Evolutionary conservation across 2,888 invertebrate species (phyloP).

Genomic region (Clitarchus hookeri): DNA sequence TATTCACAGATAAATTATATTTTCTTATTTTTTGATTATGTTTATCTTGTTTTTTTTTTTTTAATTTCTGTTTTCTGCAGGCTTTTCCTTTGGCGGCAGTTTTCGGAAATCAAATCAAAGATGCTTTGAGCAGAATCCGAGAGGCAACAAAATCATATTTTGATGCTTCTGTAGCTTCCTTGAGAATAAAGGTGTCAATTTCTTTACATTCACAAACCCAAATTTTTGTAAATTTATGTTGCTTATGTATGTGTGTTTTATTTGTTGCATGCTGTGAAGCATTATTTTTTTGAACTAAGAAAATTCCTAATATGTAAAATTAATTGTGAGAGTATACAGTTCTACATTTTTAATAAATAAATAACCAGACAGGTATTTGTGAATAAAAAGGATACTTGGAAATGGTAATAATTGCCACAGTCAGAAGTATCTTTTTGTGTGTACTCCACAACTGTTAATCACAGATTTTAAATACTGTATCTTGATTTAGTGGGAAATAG

Average conservation of each 20-base stretch:
- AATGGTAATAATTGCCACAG: too few relatives aligned
- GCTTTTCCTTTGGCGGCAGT: constrained; percentile 50
- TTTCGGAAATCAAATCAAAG: constrained; percentile 50
- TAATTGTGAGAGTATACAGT: too few relatives aligned
- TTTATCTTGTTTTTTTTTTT: not conserved
- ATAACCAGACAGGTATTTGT: not conserved
- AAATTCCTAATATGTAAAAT: not conserved
- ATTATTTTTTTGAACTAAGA: not conserved
- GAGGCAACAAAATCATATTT: constrained; percentile 49
- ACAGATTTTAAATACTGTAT: too few relatives aligned
- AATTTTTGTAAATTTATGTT: not conserved
- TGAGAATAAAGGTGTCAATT: constrained; percentile 52
- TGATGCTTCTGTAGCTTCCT: constrained; percentile 50
- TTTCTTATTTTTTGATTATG: not conserved
- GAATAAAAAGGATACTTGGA: not conserved
- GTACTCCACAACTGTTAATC: too few relatives aligned
- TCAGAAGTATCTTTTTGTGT: too few relatives aligned
- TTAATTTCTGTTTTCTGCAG: constrained; percentile 46
- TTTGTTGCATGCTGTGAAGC: not conserved
- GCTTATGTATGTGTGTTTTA: not conserved
- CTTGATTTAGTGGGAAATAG: too few relatives aligned
- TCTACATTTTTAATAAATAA: too few relatives aligned
- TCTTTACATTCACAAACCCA: not conserved
- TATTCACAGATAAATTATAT: too few relatives aligned
- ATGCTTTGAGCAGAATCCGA: constrained; percentile 48